Conservation (phyloP, 2,888 invertebrate genomes). For the Eilema griseolum region DNA sequence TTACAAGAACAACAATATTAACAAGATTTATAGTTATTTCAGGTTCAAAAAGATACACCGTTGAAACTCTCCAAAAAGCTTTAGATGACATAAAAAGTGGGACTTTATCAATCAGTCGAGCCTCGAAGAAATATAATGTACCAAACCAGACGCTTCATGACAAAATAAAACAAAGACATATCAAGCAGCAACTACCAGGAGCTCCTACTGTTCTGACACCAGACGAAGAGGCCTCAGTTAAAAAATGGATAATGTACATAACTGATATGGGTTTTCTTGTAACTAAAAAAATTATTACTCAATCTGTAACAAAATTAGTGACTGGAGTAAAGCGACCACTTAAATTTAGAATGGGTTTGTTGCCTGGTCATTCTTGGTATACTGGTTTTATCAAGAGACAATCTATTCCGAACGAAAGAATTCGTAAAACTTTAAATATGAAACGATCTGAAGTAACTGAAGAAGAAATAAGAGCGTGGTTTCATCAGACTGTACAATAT, state of each 20-base stretch:
- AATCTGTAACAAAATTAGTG: constrained; percentile 15
- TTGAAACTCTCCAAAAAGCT: constrained; percentile 13
- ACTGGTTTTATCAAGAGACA: constrained; percentile 14
- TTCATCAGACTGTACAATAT: background rate
- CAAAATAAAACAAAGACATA: constrained; percentile 18
- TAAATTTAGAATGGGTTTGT: constrained; percentile 11
- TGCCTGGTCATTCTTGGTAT: constrained; percentile 17
- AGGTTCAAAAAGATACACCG: constrained; percentile 17
- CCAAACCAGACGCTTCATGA: constrained; percentile 19
- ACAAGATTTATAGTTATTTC: constrained; percentile 7
- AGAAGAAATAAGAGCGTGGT: constrained; percentile 5
- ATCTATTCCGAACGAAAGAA: constrained; percentile 10
- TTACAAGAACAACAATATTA: background rate
- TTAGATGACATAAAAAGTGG: constrained; percentile 13
- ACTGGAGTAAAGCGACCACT: constrained; percentile 3
- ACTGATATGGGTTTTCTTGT: constrained; percentile 18
- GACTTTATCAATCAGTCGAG: constrained; percentile 9
- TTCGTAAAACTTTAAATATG: constrained; percentile 11
- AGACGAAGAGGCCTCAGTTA: constrained; percentile 11
- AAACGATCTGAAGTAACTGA: background rate
- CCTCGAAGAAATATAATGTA: constrained; percentile 15
- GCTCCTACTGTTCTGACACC: constrained; percentile 18
- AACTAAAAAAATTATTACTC: constrained; percentile 9
- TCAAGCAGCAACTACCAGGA: constrained; percentile 14
- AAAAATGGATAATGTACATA: constrained; percentile 10